phyloP scores from a whole-genome alignment of 2,888 invertebrate species.

The Lagria hirta region DNA sequence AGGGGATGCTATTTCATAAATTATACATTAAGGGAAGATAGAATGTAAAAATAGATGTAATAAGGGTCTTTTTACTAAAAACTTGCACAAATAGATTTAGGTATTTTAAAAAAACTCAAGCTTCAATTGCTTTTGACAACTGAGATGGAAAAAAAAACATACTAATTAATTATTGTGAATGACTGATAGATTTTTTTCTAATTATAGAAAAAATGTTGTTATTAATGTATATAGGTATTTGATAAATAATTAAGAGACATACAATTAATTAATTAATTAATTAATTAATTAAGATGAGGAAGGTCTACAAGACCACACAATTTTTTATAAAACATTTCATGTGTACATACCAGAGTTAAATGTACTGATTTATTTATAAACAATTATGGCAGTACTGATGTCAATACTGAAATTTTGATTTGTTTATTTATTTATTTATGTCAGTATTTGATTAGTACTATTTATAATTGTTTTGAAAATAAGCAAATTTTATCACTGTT shows the following conservation, averaged over 20 bases:
- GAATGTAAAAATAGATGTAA: constrained; percentile 21
- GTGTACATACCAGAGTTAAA: constrained; percentile 37
- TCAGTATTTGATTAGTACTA: neutral
- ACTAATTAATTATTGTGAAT: constrained; percentile 29
- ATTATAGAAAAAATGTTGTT: constrained; percentile 42
- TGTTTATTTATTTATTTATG: no score
- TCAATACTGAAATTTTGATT: no score
- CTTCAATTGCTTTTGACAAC: no score
- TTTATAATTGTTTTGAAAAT: constrained; percentile 8
- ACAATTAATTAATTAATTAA: no score
- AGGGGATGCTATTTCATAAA: constrained; percentile 37
- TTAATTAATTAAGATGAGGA: constrained; percentile 45
- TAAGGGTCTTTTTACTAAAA: constrained; percentile 26
- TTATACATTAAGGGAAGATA: constrained; percentile 32
- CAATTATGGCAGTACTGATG: no score
- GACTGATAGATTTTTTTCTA: constrained; percentile 42
- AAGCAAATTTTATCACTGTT: constrained; percentile 25
- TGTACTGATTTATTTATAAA: constrained; percentile 35
- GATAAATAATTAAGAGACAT: constrained; percentile 38
- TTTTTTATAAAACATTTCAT: constrained; percentile 45
- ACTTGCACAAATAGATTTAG: constrained; percentile 37
- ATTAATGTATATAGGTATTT: constrained; percentile 46
- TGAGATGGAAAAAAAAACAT: no score
- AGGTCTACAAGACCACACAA: no score
- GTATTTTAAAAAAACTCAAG: constrained; percentile 7